Percentiles rank a stretch among this genome's conserved stretches.
Conservation (phyloP, 2,797 vertebrate genomes). For the Alectoris magna region DNA sequence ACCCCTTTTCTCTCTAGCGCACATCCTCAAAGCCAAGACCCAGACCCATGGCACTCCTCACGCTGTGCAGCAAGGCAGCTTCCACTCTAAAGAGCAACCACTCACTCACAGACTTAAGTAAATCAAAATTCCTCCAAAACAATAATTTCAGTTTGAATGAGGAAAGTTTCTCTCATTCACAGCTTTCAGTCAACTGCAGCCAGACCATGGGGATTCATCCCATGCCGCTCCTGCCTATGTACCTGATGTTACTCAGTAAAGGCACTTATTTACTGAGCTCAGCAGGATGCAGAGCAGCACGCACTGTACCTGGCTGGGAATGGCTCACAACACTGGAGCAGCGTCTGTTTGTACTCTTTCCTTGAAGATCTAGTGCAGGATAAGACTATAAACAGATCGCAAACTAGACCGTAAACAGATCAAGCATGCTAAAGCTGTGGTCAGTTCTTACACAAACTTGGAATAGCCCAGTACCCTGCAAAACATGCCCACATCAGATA, state of each 20-base stretch:
- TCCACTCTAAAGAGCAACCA: neutral
- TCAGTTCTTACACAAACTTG: neutral
- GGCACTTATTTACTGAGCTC: neutral
- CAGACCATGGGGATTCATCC: fast-evolving
- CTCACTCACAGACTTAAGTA: neutral
- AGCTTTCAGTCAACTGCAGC: neutral
- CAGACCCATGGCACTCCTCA: neutral
- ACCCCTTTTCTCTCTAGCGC: neutral
- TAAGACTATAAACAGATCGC: neutral
- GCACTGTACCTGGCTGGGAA: no score
- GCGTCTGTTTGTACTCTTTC: neutral
- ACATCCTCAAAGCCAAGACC: neutral
- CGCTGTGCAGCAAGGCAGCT: neutral
- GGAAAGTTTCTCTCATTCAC: neutral
- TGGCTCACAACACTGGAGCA: neutral
- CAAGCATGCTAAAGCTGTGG: neutral
- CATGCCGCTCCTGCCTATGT: fast-evolving
- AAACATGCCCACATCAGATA: neutral
- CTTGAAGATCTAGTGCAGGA: neutral
- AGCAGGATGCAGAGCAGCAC: neutral
- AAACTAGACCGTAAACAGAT: neutral
- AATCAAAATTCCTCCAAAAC: neutral
- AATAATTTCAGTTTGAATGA: neutral
- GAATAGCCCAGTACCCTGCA: neutral
- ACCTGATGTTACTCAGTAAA: fast-evolving